Evolutionary conservation across 92 coral and sea anemone genomes (phyloP).

Genomic region (Palythoa grandiflora): DNA sequence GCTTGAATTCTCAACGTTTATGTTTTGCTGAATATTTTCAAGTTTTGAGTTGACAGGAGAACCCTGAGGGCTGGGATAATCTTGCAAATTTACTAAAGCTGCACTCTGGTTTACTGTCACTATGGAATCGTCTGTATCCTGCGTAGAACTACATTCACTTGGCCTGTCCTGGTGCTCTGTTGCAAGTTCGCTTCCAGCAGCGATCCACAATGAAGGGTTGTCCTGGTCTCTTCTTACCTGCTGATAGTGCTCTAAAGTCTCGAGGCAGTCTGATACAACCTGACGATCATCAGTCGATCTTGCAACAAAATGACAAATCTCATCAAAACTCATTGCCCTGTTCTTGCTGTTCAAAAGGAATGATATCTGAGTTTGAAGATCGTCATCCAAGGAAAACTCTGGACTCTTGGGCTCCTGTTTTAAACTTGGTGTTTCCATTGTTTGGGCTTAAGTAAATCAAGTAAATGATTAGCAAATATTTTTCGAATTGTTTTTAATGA

Average conservation of each 20-base stretch:
- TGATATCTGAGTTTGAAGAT: conserved; percentile 41
- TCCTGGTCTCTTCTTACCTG: background rate
- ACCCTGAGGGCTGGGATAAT: conserved; percentile 25
- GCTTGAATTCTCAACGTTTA: background rate
- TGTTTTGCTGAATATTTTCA: background rate
- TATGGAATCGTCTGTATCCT: background rate
- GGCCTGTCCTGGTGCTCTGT: background rate
- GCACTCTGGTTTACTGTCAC: background rate
- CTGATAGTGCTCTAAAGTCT: conserved; percentile 1
- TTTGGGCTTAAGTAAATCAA: conserved; percentile 11
- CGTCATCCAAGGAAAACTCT: conserved; percentile 28
- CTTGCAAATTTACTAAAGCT: conserved; percentile 23
- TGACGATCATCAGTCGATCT: conserved; percentile 21
- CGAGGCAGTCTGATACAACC: conserved; percentile 35
- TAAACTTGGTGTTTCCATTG: background rate
- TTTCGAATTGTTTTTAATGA: too few relatives aligned
- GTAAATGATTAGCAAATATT: background rate
- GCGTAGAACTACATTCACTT: background rate
- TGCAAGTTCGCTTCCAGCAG: conserved; percentile 12
- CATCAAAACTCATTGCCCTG: conserved; percentile 27
- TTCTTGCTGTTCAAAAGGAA: conserved; percentile 26
- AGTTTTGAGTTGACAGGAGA: background rate
- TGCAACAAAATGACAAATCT: conserved; percentile 21
- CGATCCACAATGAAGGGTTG: conserved; percentile 28
- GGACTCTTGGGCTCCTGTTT: conserved; percentile 2